These are phyloP conservation scores for Drosophila seguyi DNA, from an alignment of 1,140 invertebrate species.

Conservation along the genomic window DNA sequence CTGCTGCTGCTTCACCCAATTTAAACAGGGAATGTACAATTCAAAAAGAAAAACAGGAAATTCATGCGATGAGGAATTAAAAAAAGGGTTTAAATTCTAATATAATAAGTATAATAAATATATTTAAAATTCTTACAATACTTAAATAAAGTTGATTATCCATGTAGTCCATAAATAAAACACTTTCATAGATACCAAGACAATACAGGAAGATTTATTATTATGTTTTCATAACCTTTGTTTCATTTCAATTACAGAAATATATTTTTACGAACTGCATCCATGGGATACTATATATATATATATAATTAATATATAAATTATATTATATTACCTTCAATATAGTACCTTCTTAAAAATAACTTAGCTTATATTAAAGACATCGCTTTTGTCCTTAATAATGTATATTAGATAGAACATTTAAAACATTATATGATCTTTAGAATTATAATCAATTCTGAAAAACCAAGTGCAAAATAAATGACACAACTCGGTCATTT, in stretches of 20 bases:
- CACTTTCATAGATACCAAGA: not conserved
- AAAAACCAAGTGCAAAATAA: not conserved
- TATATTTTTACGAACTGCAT: not conserved
- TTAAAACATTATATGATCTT: too few relatives aligned
- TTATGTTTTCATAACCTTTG: not conserved
- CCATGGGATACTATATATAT: not conserved
- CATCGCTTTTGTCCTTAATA: slow-evolving; percentile 5
- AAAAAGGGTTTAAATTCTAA: not conserved
- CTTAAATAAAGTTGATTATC: not conserved
- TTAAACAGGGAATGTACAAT: not conserved
- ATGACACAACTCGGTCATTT: not conserved
- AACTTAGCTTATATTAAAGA: not conserved
- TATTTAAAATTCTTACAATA: too few relatives aligned
- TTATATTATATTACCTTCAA: too few relatives aligned
- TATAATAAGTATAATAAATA: too few relatives aligned
- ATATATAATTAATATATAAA: too few relatives aligned
- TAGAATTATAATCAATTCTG: not conserved
- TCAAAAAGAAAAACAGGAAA: slow-evolving; percentile 21
- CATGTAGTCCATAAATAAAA: not conserved
- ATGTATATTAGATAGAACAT: not conserved
- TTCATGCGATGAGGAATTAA: slow-evolving; percentile 4
- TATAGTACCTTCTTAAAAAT: not conserved
- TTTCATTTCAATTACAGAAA: not conserved
- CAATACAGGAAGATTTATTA: slow-evolving; percentile 13
- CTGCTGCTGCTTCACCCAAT: not conserved